Evolutionary conservation across 64 coral and sea anemone species (phyloP).

Genomic region (Stylophora pistillata): DNA sequence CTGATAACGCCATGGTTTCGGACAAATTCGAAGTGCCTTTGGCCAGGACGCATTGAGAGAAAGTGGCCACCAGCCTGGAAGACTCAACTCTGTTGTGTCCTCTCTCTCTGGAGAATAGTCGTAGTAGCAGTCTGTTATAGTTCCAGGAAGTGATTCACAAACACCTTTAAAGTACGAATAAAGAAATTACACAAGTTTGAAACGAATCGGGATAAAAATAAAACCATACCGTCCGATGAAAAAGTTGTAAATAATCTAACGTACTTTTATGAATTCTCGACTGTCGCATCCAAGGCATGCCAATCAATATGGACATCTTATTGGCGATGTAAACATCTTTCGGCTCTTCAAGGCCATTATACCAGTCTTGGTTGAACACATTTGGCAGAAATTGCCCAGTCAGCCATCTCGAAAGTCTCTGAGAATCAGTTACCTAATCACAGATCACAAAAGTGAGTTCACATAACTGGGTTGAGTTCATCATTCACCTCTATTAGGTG

Average conservation of each 20-base stretch:
- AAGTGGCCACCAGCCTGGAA: not conserved
- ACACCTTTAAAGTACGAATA: not conserved
- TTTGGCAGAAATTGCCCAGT: not conserved
- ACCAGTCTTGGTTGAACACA: not conserved
- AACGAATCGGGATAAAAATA: no score
- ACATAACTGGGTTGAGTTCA: no score
- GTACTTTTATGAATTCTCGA: not conserved
- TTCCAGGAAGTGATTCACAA: not conserved
- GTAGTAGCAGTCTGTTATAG: not conserved
- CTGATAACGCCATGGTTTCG: not conserved
- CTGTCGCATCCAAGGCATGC: not conserved
- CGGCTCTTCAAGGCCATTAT: not conserved
- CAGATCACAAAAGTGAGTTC: not conserved
- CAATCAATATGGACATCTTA: not conserved
- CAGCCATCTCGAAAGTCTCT: not conserved
- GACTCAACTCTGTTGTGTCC: not conserved
- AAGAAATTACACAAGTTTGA: no score
- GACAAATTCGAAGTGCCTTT: constrained; percentile 21
- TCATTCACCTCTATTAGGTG: no score
- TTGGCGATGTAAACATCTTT: not conserved
- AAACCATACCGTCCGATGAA: no score
- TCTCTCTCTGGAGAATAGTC: not conserved
- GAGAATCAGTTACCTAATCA: not conserved
- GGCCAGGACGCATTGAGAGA: not conserved
- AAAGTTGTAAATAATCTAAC: not conserved